These are phyloP conservation scores for Pelochelys cantorii DNA, from an alignment of 2,797 vertebrate genomes.

Conservation along the genomic window DNA sequence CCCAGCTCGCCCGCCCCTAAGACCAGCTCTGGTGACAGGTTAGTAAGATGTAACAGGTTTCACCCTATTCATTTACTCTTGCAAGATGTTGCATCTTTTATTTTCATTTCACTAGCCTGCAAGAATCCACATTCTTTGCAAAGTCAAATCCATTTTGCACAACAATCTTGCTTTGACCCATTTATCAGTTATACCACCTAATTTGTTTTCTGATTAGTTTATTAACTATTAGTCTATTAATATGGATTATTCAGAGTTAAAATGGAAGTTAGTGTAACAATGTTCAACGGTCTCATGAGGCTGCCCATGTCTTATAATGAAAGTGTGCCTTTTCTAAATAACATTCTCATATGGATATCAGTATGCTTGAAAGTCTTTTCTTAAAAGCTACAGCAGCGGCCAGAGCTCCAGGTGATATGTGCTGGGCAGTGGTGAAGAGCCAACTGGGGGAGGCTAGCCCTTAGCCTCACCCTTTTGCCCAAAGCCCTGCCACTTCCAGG, in stretches of 20 bases:
- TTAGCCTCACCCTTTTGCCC: too few relatives aligned
- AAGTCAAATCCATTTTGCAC: not conserved
- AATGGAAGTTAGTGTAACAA: not conserved
- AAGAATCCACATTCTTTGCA: not conserved
- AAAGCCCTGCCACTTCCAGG: not conserved
- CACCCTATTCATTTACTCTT: not conserved
- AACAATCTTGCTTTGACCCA: not conserved
- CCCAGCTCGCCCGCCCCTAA: too few relatives aligned
- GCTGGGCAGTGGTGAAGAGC: too few relatives aligned
- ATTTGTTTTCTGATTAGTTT: not conserved
- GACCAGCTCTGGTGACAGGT: not conserved
- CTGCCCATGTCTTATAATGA: not conserved
- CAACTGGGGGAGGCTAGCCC: too few relatives aligned
- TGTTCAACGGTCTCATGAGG: not conserved
- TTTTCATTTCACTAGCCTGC: not conserved
- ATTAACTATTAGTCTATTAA: conserved; percentile 23
- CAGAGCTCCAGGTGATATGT: too few relatives aligned
- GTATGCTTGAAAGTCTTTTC: not conserved
- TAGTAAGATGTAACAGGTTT: not conserved
- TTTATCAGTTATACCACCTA: not conserved
- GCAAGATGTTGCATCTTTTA: not conserved
- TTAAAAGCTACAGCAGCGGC: not conserved
- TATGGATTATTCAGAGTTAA: not conserved
- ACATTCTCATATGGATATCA: not conserved
- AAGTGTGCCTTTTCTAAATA: not conserved